Base-by-base conservation (phyloP, 2,797 vertebrate species). In the Rhyacichthys aspro region DNA sequence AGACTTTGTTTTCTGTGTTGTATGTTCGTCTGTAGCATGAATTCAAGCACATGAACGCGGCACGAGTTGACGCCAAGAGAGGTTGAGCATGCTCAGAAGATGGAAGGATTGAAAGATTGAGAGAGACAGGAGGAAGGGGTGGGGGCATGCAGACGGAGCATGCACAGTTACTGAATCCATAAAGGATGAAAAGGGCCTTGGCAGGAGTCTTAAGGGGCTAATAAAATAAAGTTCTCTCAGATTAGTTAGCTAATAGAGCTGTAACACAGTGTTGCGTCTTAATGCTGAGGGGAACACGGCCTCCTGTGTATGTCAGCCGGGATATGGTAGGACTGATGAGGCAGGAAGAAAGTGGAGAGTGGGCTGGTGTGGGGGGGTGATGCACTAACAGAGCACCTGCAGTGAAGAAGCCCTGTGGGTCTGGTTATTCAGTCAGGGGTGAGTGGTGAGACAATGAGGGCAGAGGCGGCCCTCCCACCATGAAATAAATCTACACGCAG, bases 221-320 rank as follows among this genome's bases (percentile, higher is more conserved):
- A 91, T 90, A 89, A 91, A 91, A 86, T 83, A 81, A 88, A 88
- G 86, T 90, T 90, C 81, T 86, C 81, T 86, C 74, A 88, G 86
- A 91, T 92, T 88, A 91, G 86, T 88, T 83, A 79, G 84, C 89
- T 92, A 91, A 92, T 91, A 89, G 90, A 91, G 87, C 85, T 78
- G 85, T 89, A 88, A 85, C 84, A 64, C 67, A 76, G 76, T 72
- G 81, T 74, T 83, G 88, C 77, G 76, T 82, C 82, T 72, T 84
- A 79, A 84, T 79, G 79, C 81, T 72, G 70, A 81, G 70, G 77
- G 59, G 63, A 79, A 72, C 70, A 44, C 10, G 61, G 74, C 75
- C 74, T 77, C 83, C 70, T 61, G 74, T 61, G 64, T 45, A 12
- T 42, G 68, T 68, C 64, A 55, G n/a, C 58, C 59, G 64, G 64